phyloP scores from a whole-genome alignment of 2,888 invertebrate species.

The Cheilosia soror region DNA sequence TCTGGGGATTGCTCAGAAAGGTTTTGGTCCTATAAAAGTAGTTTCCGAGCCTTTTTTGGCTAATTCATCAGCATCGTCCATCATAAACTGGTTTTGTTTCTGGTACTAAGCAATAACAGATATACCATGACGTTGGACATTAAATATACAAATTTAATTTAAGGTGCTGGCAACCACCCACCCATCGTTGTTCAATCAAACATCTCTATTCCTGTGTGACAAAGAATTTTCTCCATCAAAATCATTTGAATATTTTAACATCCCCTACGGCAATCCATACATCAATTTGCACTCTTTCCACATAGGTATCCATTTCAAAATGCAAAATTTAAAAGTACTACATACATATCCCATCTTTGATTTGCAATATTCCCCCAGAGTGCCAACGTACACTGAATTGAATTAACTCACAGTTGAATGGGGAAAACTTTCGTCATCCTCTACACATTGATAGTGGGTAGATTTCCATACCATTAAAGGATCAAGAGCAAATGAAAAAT shows the following conservation, averaged over 20 bases:
- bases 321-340: constrained; percentile 50
- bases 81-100: no score
- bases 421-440: constrained; percentile 53
- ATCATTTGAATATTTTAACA: constrained; percentile 41
- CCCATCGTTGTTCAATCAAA: constrained; percentile 20
- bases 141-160: not conserved
- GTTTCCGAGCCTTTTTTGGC: no score
- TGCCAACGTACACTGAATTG: constrained; percentile 21
- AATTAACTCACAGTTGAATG: constrained; percentile 41
- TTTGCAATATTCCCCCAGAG: constrained; percentile 21
- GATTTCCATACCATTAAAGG: constrained; percentile 55
- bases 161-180: not conserved
- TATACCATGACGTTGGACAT: not conserved
- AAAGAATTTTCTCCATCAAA: constrained; percentile 11
- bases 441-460: not conserved
- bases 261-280: constrained; percentile 16
- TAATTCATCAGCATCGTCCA: no score
- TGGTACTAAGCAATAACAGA: no score
- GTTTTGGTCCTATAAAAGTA: no score
- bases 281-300: constrained; percentile 28
- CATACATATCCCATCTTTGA: constrained; percentile 25
- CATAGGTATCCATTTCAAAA: constrained; percentile 56
- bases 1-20: no score
- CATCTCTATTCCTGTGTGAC: not conserved
- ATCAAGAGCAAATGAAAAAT: constrained; percentile 45